These are phyloP conservation scores for Lasaia peninsularis DNA, from an alignment of 1,140 invertebrate genomes.

Conservation along the genomic window DNA sequence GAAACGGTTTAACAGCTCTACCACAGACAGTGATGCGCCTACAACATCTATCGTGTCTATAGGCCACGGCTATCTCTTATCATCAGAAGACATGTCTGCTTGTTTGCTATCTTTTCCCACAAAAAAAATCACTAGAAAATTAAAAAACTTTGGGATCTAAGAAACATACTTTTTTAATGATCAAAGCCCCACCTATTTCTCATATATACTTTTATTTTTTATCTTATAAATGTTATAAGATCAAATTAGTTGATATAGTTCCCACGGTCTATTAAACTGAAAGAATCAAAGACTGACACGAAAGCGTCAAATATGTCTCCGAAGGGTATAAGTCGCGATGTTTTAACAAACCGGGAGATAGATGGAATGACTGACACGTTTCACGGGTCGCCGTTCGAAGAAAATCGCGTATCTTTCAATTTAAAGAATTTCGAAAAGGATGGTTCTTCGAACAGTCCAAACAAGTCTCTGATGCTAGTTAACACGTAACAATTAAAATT, in stretches of 20 bases:
- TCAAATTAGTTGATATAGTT: constrained; percentile 17
- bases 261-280: constrained; percentile 47
- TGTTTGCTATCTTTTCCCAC: too few relatives aligned
- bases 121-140: too few relatives aligned
- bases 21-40: too few relatives aligned
- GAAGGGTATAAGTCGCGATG: constrained; percentile 45
- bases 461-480: neutral
- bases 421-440: constrained; percentile 44
- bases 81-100: too few relatives aligned
- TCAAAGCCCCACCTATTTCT: too few relatives aligned
- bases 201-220: too few relatives aligned
- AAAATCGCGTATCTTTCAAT: constrained; percentile 54
- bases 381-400: constrained; percentile 50
- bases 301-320: constrained; percentile 65
- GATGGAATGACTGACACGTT: constrained; percentile 72
- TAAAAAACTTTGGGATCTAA: too few relatives aligned
- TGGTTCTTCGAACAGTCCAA: constrained; percentile 27
- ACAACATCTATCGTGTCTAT: too few relatives aligned
- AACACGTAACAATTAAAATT: constrained; percentile 6
- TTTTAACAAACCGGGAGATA: constrained; percentile 66
- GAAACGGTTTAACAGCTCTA: too few relatives aligned
- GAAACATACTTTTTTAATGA: too few relatives aligned
- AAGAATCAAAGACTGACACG: constrained; percentile 40
- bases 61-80: too few relatives aligned
- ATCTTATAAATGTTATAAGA: neutral